Base-by-base conservation (phyloP, 1,140 invertebrate species). In the Conopomorpha cramerella region DNA sequence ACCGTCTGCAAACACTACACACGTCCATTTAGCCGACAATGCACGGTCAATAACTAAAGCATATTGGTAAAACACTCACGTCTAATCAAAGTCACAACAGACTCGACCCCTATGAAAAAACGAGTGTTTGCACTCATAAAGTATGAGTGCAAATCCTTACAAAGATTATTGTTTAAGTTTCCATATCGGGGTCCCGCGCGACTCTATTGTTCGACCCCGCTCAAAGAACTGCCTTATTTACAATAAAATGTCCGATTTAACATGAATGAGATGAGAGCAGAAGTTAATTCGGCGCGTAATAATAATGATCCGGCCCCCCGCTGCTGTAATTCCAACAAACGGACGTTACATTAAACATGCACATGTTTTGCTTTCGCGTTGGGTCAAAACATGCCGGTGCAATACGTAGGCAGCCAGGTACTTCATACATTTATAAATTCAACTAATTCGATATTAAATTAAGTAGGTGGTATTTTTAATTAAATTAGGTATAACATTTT, bases 121-220 rank as follows among this genome's bases (percentile, higher is more conserved):
- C 62, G 65, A 68, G 62, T 68, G 64, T 67, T 72, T 68, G 58
- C 64, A 49, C 64, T 66, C 62, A 66, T 72, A 68, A 62, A 72
- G 60, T 54, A 72, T 68, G 58, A 64, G 56, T 63, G 56, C 62
- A 72, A 72, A 68, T 72, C 67, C 67, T 57, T 51, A 63, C 62
- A 72, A 57, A 66, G 62, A 72, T 63, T 34, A 67, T 63, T 68
- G 64, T 72, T 72, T 64, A 64, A 60, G 61, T 66, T 67, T 56
- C 55, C 51, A 59, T 62, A 62, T 62, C 58, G 53, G 10, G 19
- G 50, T 51, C 56, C 50, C 54, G 44, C 49, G 52, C 46, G 39
- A 30, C 44, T 38, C 55, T 38, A 61, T 67, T 70, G 61, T 65
- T 51, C 37, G 38, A 45, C 31, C 41, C 52, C 49, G 19, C n/a